These are phyloP conservation scores for Zhuqinia jingwanae DNA, from an alignment of 2,888 invertebrate genomes.

Conservation along the genomic window DNA sequence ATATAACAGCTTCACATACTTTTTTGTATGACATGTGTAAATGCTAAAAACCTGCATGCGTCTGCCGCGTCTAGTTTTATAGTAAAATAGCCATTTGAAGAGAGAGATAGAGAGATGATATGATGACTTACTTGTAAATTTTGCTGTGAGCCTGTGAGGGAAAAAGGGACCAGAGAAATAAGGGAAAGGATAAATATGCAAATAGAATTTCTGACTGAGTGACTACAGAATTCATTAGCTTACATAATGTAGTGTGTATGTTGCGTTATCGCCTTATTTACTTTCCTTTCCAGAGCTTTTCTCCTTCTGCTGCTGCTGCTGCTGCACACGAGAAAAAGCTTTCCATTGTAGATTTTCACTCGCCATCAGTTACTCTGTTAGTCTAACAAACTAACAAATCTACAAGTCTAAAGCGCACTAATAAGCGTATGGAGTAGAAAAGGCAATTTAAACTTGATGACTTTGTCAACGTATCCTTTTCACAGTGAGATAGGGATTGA, in stretches of 20 bases:
- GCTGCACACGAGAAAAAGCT: neutral
- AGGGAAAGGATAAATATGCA: slow-evolving; percentile 63
- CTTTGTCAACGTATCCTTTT: slow-evolving; percentile 61
- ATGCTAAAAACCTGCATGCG: too few relatives aligned
- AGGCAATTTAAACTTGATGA: slow-evolving; percentile 58
- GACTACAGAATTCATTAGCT: slow-evolving; percentile 67
- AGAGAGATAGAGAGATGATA: too few relatives aligned
- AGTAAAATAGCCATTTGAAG: too few relatives aligned
- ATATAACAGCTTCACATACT: neutral
- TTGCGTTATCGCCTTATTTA: slow-evolving; percentile 54
- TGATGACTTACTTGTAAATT: slow-evolving; percentile 26
- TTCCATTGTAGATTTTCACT: slow-evolving; percentile 21
- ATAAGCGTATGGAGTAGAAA: neutral
- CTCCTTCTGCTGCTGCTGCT: neutral
- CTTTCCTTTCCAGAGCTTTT: slow-evolving; percentile 47
- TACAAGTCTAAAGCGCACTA: slow-evolving; percentile 34
- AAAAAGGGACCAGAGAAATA: slow-evolving; percentile 6
- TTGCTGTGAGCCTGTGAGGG: neutral
- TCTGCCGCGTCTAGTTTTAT: too few relatives aligned
- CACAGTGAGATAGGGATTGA: too few relatives aligned
- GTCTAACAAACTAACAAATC: slow-evolving; percentile 55
- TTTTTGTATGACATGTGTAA: neutral
- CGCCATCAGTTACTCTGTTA: slow-evolving; percentile 15
- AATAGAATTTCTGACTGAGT: slow-evolving; percentile 69
- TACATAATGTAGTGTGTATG: slow-evolving; percentile 43